Evolutionary conservation across 2,888 invertebrate genomes (phyloP), one percentile per base, ranked within the genome.

Genomic region (Ceratothoa steindachneri): DNA sequence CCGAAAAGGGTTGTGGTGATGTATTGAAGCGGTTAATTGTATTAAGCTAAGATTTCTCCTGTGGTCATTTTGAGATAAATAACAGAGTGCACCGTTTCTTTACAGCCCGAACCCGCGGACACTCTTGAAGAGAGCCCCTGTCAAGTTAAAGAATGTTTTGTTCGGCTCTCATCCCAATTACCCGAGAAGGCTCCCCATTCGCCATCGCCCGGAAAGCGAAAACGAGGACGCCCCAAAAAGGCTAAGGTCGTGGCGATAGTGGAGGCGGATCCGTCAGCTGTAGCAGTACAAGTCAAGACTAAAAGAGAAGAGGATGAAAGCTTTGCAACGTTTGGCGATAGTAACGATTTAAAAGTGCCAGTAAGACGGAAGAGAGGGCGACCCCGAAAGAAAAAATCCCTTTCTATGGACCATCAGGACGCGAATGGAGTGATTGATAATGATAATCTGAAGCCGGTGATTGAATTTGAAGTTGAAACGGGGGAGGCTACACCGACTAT

Each of bases 61-160:
- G 7, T 41, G 41, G 15, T 41, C 41, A 9, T 41, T 41, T 41
- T 15, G 41, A 41, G 15, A 41, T 41, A 22, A 55, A 22, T 55
- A 55, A 55, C 55, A 15, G 55, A 55, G 24, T 55, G 15, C 55
- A 55, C 55, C 55, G 19, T 55, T 55, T 55, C 55, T 55, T 55
- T 55, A 55, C 55, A 55, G 55, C 55, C 5, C 19, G 19, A 55
- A 55, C 5, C 19, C 19, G 55, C 19, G 19, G 55, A 12, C 55
- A 5, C 55, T 19, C 7, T 55, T 55, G 55, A 55, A 55, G 55
- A 12, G 5, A 15, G 9, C 15, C 55, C 24, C 19, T 22, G 55
- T 55, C 15, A 7, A 19, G 24, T 55, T 55, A 55, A 55, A 55
- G 9, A 55, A 7, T 55, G 55, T 55, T 55, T 55, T 19, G 55